Conservation (phyloP, 2,113 vertebrate genomes). For the Arenaria interpres region DNA sequence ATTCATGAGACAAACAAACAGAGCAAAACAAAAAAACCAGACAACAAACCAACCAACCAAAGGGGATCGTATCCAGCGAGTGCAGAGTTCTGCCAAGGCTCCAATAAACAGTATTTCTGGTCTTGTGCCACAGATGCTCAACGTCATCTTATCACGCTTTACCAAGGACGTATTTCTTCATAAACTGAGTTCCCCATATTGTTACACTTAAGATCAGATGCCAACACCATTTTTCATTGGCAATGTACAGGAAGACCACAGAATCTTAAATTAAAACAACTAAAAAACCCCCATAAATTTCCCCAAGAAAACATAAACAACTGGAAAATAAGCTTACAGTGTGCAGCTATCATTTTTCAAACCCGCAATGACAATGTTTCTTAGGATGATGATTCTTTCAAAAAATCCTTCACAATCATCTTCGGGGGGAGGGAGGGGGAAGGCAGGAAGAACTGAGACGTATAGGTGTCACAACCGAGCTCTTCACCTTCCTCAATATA, state of each 20-base stretch:
- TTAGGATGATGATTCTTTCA: not conserved
- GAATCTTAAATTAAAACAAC: not conserved
- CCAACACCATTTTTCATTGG: not conserved
- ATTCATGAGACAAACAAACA: not conserved
- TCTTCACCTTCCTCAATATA: not conserved
- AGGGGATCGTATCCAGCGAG: not conserved
- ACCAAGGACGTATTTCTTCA: not conserved
- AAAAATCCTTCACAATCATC: slow-evolving; percentile 49
- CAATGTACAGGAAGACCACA: not conserved
- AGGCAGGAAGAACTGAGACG: not conserved
- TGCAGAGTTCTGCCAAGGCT: not conserved
- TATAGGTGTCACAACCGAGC: not conserved
- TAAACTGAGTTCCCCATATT: not conserved
- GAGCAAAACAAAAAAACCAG: not conserved
- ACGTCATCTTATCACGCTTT: not conserved
- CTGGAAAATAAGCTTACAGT: not conserved
- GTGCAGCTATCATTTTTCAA: not conserved
- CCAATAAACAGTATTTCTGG: not conserved
- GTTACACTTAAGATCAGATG: not conserved
- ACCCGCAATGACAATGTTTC: not conserved
- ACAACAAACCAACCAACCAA: not conserved
- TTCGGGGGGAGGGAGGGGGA: not conserved
- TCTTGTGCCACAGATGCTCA: not conserved
- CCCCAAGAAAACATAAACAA: not conserved
- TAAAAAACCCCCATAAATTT: not conserved